Conservation (phyloP, 2,888 invertebrate genomes). For the Arctia plantaginis region DNA sequence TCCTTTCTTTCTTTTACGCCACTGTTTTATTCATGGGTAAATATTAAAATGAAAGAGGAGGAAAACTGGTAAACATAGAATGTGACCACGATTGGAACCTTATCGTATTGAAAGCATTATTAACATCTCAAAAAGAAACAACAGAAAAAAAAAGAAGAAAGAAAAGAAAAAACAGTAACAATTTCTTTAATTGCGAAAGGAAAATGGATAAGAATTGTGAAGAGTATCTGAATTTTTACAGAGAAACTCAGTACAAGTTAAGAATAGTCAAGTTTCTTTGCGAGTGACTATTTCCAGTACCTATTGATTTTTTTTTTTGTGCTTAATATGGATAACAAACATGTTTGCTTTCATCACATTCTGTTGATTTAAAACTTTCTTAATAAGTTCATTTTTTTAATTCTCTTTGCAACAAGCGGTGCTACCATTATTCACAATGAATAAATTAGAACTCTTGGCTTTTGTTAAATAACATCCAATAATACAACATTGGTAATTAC, state of each 20-base stretch:
- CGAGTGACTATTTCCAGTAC: neutral
- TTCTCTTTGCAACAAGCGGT: conserved; percentile 71
- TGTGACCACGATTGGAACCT: neutral
- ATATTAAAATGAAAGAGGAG: neutral
- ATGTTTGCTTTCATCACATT: conserved; percentile 76
- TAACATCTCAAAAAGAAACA: neutral
- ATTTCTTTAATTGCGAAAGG: neutral
- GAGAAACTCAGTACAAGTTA: neutral
- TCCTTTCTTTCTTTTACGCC: conserved; percentile 72
- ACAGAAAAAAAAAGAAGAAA: too few relatives aligned
- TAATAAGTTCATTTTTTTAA: conserved; percentile 79
- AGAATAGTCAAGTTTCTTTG: neutral
- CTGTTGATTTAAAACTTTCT: conserved; percentile 79
- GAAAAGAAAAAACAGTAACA: too few relatives aligned
- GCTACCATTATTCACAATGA: conserved; percentile 67
- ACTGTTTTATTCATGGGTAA: neutral
- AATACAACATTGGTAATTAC: conserved; percentile 53
- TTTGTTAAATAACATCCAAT: conserved; percentile 60
- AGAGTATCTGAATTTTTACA: neutral
- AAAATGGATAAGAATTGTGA: neutral
- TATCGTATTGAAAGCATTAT: neutral
- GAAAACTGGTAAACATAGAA: neutral
- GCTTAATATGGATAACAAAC: conserved; percentile 60
- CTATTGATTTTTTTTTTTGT: conserved; percentile 31
- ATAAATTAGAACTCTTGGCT: conserved; percentile 69